Percentiles rank a stretch among this genome's conserved stretches.
phyloP scores from a whole-genome alignment of 2,797 vertebrate species.

The Gila robusta region DNA sequence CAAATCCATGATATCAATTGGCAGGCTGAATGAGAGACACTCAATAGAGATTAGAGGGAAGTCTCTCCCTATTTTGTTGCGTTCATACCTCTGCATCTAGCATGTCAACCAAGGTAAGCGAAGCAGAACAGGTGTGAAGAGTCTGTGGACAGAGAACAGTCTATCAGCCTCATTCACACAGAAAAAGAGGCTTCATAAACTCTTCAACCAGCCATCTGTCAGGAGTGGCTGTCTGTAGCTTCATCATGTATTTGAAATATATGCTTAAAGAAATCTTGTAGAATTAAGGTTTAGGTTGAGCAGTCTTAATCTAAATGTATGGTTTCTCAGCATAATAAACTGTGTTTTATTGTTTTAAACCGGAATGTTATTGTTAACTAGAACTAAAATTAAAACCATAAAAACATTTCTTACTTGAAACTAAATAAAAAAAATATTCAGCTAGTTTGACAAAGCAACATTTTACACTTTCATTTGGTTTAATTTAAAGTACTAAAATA shows the following conservation, averaged over 20 bases:
- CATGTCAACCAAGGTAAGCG: neutral
- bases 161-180: neutral
- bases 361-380: neutral
- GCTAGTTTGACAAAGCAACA: neutral
- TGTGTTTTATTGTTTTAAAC: neutral
- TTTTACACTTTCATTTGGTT: neutral
- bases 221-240: neutral
- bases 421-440: neutral
- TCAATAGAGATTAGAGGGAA: conserved; percentile 80
- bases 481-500: neutral
- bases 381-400: too few species aligned
- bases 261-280: neutral
- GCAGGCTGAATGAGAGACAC: conserved; percentile 76
- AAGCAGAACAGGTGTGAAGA: neutral
- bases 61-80: conserved; percentile 68
- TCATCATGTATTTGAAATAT: neutral
- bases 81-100: conserved; percentile 40
- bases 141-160: neutral
- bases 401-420: neutral
- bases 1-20: conserved; percentile 79
- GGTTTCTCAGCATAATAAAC: neutral
- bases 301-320: neutral
- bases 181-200: conserved; percentile 12
- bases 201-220: conserved; percentile 1
- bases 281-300: neutral